Base-by-base conservation (phyloP, 2,113 vertebrate genomes). In the Odocoileus virginianus region DNA sequence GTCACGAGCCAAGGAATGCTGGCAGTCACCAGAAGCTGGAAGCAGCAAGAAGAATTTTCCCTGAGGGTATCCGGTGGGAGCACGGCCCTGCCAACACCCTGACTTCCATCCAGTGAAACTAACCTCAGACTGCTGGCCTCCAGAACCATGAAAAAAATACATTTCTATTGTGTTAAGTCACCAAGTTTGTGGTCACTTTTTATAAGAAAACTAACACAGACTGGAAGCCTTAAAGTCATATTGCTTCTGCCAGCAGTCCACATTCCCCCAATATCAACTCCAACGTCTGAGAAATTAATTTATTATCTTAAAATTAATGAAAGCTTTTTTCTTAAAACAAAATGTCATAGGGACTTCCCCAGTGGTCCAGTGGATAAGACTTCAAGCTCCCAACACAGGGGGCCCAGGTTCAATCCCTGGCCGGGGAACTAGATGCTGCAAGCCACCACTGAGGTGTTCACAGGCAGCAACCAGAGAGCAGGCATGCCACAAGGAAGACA, bases 401-500 rank as follows among this genome's bases (percentile, higher is more conserved):
- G 40, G 6, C 40, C 11, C 12, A 43, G 71, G 40, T 43, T 43
- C 71, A 14, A 1, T 43, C 71, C 71, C 71, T 43, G 71, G 40
- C 40, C 40, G 15, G 40, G 71, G 12, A 43, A 43, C 23, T 15
- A 76, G 71, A 43, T 13, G 6, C 71, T 27, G 40, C 40, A 76
- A 43, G 23, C 36, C 13, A 13, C 12, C 16, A 27, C 40, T 76
- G 12, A 43, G 1, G 40, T 7, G 23, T 8, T 76, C 12, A 27
- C 23, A 1, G 0, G 6, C 71, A 43, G 23, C 71, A 27, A 76
- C 40, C 3, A 27, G 21, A 27, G 23, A 43, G 21, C 15, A 12
- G 14, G 3, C 23, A 76, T 0, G 0, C 23, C 6, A 0, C 71
- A 3, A 12, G 1, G 3, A 76, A 76, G 71, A 43, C 40, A 76